Evolutionary conservation across 2,797 vertebrate genomes (phyloP), one percentile per base, ranked within the genome.

Genomic region (Gymnocypris eckloni): DNA sequence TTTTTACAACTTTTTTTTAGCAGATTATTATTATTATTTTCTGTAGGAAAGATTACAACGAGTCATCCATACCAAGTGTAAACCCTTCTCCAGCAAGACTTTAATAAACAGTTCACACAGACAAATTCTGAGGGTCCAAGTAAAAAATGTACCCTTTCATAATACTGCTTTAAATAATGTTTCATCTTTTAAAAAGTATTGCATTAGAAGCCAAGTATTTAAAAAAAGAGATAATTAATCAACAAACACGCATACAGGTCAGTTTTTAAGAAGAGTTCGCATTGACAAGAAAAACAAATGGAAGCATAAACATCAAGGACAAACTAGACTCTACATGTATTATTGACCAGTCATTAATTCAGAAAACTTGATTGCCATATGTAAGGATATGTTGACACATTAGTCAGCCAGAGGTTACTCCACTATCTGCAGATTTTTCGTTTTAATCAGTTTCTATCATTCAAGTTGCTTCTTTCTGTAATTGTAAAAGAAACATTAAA

Each of bases 371-470:
- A 84, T 84, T 70, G 82, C 78, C 81, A 86, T 79, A 76, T 72
- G 87, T 80, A 56, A 59, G 69, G 67, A 86, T 59, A 83, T 71
- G 70, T 33, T 37, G 83, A 89, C 48, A 81, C 37, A 66, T 25
- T 52, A 48, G 13, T 73, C 75, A 61, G 25, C 11, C 67, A 67
- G 48, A 81, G 39, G 28, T 39, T 59, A 22, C 39, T 69, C 95
- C 95, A 78, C 93, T 90, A 94, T 95, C 93, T 95, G 94, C 94
- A 94, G 95, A 96, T 94, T 95, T 96, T 95, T 95, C 95, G 94
- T 96, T 95, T 96, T 96, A 96, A 96, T 95, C 94, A 94, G 94
- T 95, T 95, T 95, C 94, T 50, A 79, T 52, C n/a, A 81, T 72
- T 61, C 3, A n/a, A 28, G 56, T 75, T 50, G 75, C 45, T n/a